Conservation (phyloP, 92 coral and sea anemone genomes). For the Palythoa heliodiscus region DNA sequence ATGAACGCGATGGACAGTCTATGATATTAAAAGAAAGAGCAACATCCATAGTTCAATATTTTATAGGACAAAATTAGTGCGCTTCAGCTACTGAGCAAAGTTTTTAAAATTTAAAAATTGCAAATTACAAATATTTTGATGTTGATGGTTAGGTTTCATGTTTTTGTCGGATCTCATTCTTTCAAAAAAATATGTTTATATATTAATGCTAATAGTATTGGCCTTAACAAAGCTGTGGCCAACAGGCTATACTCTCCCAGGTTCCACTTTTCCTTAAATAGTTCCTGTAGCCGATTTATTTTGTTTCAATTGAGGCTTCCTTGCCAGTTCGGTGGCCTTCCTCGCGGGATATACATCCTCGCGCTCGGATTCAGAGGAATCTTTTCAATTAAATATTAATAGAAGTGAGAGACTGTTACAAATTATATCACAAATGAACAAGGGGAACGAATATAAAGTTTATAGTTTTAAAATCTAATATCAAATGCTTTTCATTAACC, state of each 20-base stretch:
- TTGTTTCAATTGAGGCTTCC: neutral
- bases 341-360: neutral
- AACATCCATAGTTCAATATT: too few relatives aligned
- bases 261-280: neutral
- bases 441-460: neutral
- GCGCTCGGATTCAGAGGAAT: neutral
- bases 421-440: neutral
- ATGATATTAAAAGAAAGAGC: too few relatives aligned
- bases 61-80: too few relatives aligned
- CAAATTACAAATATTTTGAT: too few relatives aligned
- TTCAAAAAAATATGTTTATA: neutral
- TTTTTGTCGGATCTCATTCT: neutral
- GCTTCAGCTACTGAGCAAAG: too few relatives aligned
- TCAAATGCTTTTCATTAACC: neutral
- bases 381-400: neutral
- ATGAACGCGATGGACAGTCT: too few relatives aligned
- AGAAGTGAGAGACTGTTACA: neutral
- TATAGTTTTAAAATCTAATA: too few relatives aligned
- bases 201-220: neutral
- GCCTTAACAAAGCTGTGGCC: constrained; percentile 29
- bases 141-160: constrained; percentile 10
- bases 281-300: neutral
- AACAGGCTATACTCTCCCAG: constrained; percentile 7
- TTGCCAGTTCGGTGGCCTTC: neutral
- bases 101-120: too few relatives aligned